A percentile compares a stretch with the other conserved stretches of the same genome.
Evolutionary conservation across 2,113 vertebrate species (phyloP).

Genomic region (Pollachius pollachius): DNA sequence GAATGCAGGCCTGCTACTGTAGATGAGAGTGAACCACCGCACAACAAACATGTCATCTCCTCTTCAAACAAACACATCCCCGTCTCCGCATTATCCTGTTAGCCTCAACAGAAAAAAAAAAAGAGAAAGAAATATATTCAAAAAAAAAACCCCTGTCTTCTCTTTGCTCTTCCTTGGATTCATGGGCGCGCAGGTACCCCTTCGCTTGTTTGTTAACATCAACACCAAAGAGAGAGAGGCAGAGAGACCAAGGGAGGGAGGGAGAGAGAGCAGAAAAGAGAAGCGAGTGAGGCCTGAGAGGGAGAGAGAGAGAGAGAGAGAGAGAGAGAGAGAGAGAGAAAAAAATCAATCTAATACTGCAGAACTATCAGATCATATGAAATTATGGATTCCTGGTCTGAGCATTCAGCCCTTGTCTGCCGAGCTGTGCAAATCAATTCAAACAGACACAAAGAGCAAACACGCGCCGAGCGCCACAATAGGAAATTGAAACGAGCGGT

Average conservation of each 20-base stretch:
- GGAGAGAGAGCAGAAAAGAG: constrained; percentile 41
- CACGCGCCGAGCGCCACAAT: constrained; percentile 77
- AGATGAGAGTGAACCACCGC: constrained; percentile 40
- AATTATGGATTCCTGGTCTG: constrained; percentile 90
- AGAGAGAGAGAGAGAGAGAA: constrained; percentile 17
- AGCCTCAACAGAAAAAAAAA: constrained; percentile 36
- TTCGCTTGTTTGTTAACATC: constrained; percentile 86
- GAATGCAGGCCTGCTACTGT: constrained; percentile 18
- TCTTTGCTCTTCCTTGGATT: constrained; percentile 54
- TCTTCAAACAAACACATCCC: constrained; percentile 62
- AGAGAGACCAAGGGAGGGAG: too few species aligned
- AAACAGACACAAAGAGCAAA: constrained; percentile 84
- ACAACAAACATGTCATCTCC: constrained; percentile 56
- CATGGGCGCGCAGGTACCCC: constrained; percentile 73
- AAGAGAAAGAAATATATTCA: too few species aligned
- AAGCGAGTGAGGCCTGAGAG: constrained; percentile 52
- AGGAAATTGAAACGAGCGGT: constrained; percentile 79
- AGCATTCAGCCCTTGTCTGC: constrained; percentile 85
- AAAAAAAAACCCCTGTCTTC: constrained; percentile 48
- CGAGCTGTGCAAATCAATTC: constrained; percentile 85
- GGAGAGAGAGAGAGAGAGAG: constrained; percentile 37
- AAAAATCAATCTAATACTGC: constrained; percentile 92
- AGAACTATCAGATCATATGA: constrained; percentile 96
- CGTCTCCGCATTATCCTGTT: constrained; percentile 55
- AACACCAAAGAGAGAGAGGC: constrained; percentile 70